These are phyloP conservation scores for Typhlichthys eigenmanni DNA, from an alignment of 2,797 vertebrate genomes.

Conservation along the genomic window DNA sequence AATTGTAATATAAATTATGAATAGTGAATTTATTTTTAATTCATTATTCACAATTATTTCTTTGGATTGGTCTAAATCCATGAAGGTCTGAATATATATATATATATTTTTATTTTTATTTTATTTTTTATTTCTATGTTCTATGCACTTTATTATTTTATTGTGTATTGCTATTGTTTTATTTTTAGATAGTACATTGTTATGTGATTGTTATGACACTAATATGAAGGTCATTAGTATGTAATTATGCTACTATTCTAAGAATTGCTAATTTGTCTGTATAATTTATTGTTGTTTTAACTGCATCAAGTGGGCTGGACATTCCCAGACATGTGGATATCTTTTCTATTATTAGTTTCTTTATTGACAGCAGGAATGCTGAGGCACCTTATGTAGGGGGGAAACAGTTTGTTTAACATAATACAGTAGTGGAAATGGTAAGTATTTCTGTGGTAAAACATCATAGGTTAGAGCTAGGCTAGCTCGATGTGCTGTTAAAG, in stretches of 20 bases:
- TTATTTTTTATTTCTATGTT: conserved; percentile 25
- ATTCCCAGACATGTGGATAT: conserved; percentile 11
- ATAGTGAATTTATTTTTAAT: neutral
- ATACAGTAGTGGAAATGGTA: too few relatives aligned
- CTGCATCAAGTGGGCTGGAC: conserved; percentile 18
- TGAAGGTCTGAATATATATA: too few relatives aligned
- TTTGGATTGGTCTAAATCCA: too few relatives aligned
- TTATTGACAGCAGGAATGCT: neutral
- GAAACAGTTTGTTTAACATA: neutral
- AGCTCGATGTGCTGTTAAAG: too few relatives aligned
- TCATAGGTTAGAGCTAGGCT: too few relatives aligned
- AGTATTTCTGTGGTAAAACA: too few relatives aligned
- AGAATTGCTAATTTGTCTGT: neutral
- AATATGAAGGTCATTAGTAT: conserved; percentile 17
- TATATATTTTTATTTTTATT: neutral
- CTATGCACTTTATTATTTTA: conserved; percentile 72
- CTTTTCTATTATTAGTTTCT: neutral
- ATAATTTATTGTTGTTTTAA: conserved; percentile 38
- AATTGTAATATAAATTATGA: neutral
- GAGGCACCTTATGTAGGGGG: neutral
- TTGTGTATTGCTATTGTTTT: conserved; percentile 12
- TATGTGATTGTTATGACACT: conserved; percentile 47
- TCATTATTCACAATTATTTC: too few relatives aligned
- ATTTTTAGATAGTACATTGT: conserved; percentile 36
- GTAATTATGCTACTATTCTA: neutral